Evolutionary conservation across 2,113 vertebrate genomes (phyloP), one percentile per base, ranked within the genome.

Genomic region (Mellivora capensis): DNA sequence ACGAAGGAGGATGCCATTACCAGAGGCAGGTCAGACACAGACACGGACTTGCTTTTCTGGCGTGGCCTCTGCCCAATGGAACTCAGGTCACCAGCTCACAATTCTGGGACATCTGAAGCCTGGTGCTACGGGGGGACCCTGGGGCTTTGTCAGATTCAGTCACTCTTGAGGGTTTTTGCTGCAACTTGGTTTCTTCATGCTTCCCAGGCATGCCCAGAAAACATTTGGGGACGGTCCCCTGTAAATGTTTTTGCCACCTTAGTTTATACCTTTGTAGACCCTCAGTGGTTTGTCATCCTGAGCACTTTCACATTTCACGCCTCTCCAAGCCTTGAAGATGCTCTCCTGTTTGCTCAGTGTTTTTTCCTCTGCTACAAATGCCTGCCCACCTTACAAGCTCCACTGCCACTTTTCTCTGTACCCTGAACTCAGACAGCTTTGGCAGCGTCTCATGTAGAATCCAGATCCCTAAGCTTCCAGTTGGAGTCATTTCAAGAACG

Each of bases 381-480:
- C 74, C 76, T 64, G 27, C 20, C 95, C 57, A 92, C 80, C 92
- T 96, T 96, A 54, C 69, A 95, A 91, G 90, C 23, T 92, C 62
- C 59, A 37, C 76, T 94, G 74, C 37, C 84, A 94, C 47, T 77
- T 77, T 47, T 77, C 27, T 77, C 74, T 27, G 17, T 4, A 8
- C 42, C 39, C 44, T 21, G 25, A 90, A 89, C 29, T 90, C 90
- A 72, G 2, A 47, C 37, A 93, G 29, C 57, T 87, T 67, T 84
- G 87, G 76, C 29, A 81, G 34, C 61, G 15, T 52, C 49, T 85
- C 27, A 15, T 81, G 31, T 59, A 90, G 90, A 92, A 64, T 80
- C 49, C 49, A 64, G 74, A 20, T 81, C 42, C 25, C 29, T 7
- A 44, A 39, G 74, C 39, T 97, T 95, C 79, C 34, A 21, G 21